phyloP scores from a whole-genome alignment of 1,140 invertebrate species.

The Zeugodacus cucurbitae region DNA sequence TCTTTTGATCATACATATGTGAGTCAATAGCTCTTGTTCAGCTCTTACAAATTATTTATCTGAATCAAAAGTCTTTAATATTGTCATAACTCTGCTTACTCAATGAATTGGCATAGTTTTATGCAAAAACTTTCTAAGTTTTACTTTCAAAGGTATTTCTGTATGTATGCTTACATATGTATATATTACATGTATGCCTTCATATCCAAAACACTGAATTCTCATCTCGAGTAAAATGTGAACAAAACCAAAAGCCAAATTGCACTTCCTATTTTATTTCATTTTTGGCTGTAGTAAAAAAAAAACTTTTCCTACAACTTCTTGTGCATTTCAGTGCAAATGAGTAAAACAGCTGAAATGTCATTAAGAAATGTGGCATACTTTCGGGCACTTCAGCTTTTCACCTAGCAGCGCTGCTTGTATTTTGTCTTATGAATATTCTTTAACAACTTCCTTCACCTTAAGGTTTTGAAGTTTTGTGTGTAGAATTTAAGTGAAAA shows the following conservation, averaged over 20 bases:
- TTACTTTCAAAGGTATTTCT: neutral
- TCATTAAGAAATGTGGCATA: neutral
- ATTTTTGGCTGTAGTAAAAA: neutral
- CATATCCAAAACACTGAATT: neutral
- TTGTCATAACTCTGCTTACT: too few species aligned
- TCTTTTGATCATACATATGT: too few species aligned
- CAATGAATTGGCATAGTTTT: neutral
- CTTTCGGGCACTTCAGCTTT: neutral
- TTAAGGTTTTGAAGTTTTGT: neutral
- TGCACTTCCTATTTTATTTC: neutral
- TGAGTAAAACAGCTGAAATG: neutral
- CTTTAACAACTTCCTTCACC: neutral
- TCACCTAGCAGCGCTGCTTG: neutral
- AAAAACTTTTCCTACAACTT: neutral
- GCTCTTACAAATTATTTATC: too few species aligned
- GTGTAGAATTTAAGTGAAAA: neutral
- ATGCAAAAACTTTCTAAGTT: neutral
- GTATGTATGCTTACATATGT: too few species aligned
- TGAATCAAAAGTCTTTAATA: too few species aligned
- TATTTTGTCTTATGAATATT: neutral
- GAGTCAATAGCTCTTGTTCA: too few species aligned
- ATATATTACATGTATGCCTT: too few species aligned
- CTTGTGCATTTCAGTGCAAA: neutral
- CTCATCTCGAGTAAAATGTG: neutral
- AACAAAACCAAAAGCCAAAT: neutral